Evolutionary conservation across 2,888 invertebrate species (phyloP), one percentile per base, ranked within the genome.

Genomic region (Pyrochroa serraticornis): DNA sequence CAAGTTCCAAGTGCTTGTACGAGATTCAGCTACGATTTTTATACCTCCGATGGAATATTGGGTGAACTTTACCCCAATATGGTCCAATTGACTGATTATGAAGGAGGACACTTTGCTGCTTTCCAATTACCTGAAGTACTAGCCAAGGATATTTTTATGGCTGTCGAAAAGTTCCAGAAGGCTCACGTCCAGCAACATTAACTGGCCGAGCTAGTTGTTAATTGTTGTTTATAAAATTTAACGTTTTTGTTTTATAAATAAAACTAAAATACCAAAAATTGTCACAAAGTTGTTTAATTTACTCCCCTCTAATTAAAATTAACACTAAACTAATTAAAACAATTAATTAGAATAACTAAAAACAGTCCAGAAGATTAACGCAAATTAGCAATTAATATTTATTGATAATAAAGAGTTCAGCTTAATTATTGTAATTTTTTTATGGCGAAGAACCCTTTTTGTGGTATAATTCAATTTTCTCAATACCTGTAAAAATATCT

Each of bases 101-200:
- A 83, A 0, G 81, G 84, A 1, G 95, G 95, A 0, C 95, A 95
- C 74, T 96, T 94, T 76, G 89, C 90, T 0, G 92, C 93, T 0
- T 79, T 93, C 52, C 92, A 95, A 74, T 80, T 85, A 58, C 93
- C 95, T 0, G 77, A 84, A 33, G 69, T 88, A 0, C 70, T 95
- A 31, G 86, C 90, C 1, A 78, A 83, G 0, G 92, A 94, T 71
- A 77, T 95, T 3, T 85, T 85, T 68, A 73, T 78, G 1, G 88
- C 88, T 52, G 83, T 88, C 0, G 72, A 78, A 1, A 82, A 82
- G 1, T 82, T 84, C 60, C 74, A 71, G 48, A 65, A 33, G 12
- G 49, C 12, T 50, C 36, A 55, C 32, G 38, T 38, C 5, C 33
- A 12, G 36, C 5, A 47, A 47, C 10, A 13, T 45, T 41, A n/a